Evolutionary conservation across 2,888 invertebrate species (phyloP), one percentile per base, ranked within the genome.

Genomic region (Blastobasis lacticolella): DNA sequence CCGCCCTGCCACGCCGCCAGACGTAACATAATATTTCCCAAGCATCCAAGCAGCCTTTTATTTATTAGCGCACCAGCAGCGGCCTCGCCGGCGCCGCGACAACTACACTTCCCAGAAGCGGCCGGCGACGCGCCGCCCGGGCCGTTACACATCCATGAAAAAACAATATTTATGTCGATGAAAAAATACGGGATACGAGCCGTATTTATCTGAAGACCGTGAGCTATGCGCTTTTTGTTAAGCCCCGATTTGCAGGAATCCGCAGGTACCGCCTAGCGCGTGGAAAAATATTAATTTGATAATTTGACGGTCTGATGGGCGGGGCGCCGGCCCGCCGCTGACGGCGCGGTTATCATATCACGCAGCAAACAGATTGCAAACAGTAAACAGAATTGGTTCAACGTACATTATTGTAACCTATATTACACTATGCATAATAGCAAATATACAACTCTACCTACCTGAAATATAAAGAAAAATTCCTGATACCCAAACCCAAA

Each of bases 1-100:
- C 46, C 9, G 51, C 47, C 49, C 48, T 52, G 73, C 78, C 79
- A 87, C 86, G 87, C 87, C 83, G 82, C 49, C 48, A 54, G 73
- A 78, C 79, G 88, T 87, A 88, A 88, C 83, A 82, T 86, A 87
- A 88, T 88, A 88, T 87, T 85, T 85, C 80, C 85, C 83, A 76
- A 80, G 79, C 78, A 85, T 80, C 74, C 81, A 76, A 80, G 79
- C 78, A 85, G 80, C 74, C 81, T 84, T 84, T 87, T 87, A 87
- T 87, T 86, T 87, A 88, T 86, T 82, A 78, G 80, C 73, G 66
- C 75, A 64, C 71, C 69, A 73, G 45, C 48, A 46, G 46, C 48
- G 40, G 46, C 23, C 23, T 40, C 70, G 60, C 70, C 75, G 85
- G 86, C 87, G 87, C 88, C 88, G 84, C 78, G 81, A 81, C 86